Conservation (phyloP, 2,113 vertebrate genomes). For the Scomber scombrus region DNA sequence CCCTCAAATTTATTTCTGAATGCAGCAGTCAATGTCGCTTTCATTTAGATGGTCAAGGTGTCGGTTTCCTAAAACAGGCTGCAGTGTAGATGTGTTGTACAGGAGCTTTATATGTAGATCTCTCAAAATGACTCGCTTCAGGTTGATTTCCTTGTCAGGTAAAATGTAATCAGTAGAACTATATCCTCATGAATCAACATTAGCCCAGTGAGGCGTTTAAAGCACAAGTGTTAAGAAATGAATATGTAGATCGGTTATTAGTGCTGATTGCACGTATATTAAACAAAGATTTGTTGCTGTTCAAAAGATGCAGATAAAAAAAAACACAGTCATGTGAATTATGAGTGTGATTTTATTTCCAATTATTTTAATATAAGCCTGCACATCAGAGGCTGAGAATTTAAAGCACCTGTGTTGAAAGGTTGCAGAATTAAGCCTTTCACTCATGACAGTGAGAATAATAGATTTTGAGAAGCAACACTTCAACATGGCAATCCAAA, state of each 20-base stretch:
- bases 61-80: background rate
- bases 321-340: slow-evolving; percentile 9
- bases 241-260: slow-evolving; percentile 58
- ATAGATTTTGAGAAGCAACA: slow-evolving; percentile 25
- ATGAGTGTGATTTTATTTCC: slow-evolving; percentile 34
- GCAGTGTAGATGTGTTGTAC: slow-evolving; percentile 1
- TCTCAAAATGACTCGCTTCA: slow-evolving; percentile 6
- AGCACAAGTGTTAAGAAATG: slow-evolving; percentile 47
- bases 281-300: slow-evolving; percentile 23
- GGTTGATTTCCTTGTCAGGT: slow-evolving; percentile 44
- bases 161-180: slow-evolving; percentile 27
- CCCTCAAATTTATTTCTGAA: too few relatives aligned
- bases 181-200: slow-evolving; percentile 59
- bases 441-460: slow-evolving; percentile 21
- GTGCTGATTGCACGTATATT: slow-evolving; percentile 45
- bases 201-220: slow-evolving; percentile 50
- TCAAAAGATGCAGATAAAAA: slow-evolving; percentile 10
- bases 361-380: slow-evolving; percentile 24
- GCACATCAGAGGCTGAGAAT: background rate
- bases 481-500: slow-evolving; percentile 24
- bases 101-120: background rate
- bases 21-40: background rate
- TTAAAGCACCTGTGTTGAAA: slow-evolving; percentile 11
- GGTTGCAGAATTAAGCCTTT: slow-evolving; percentile 13
- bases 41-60: background rate